These are phyloP conservation scores for Emydura subglobosa DNA, from an alignment of 2,113 vertebrate species.

Conservation along the genomic window DNA sequence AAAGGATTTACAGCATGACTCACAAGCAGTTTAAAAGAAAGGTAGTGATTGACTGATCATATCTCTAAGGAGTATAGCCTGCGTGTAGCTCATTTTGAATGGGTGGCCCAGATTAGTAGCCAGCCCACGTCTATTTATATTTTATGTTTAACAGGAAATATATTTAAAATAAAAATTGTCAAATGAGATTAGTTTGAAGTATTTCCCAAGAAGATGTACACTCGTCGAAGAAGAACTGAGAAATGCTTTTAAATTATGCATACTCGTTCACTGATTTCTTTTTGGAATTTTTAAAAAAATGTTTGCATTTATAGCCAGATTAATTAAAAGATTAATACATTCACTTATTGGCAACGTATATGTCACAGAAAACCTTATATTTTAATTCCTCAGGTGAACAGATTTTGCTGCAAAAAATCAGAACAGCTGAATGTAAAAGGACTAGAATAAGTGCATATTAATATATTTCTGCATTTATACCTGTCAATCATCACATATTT, in stretches of 20 bases:
- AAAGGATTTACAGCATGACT: neutral
- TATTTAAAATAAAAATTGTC: slow-evolving; percentile 40
- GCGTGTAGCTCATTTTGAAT: neutral
- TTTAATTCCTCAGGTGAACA: slow-evolving; percentile 23
- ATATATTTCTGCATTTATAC: slow-evolving; percentile 20
- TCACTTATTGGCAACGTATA: neutral
- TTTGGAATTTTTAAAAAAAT: neutral
- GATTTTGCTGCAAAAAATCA: slow-evolving; percentile 15
- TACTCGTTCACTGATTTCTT: neutral
- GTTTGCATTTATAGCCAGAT: neutral
- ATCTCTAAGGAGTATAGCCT: neutral
- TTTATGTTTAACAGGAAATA: neutral
- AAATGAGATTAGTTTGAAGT: slow-evolving; percentile 44
- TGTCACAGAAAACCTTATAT: neutral
- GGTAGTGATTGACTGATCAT: neutral
- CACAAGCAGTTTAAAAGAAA: neutral
- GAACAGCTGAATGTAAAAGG: slow-evolving; percentile 30
- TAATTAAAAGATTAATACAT: slow-evolving; percentile 48
- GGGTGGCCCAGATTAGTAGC: slow-evolving; percentile 43
- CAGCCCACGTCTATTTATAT: neutral
- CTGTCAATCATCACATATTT: slow-evolving; percentile 12
- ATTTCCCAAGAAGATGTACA: slow-evolving; percentile 32
- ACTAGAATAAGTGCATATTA: slow-evolving; percentile 2
- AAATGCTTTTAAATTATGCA: slow-evolving; percentile 31
- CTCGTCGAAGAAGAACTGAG: slow-evolving; percentile 10